Base-by-base conservation (phyloP, 2,113 vertebrate species). In the Telmatochromis brichardi region DNA sequence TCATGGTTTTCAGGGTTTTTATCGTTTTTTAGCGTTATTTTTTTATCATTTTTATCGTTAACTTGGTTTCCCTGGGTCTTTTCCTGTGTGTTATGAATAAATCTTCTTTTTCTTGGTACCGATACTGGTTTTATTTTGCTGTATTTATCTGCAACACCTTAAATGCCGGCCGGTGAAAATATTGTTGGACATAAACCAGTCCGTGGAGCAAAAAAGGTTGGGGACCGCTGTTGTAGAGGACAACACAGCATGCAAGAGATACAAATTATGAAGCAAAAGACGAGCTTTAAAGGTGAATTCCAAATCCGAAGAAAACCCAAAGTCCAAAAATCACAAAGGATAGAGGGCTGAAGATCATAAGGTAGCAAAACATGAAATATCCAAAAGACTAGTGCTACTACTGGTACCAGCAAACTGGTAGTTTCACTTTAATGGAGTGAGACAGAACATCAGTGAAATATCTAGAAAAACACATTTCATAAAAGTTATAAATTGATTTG, bases 11-110 rank as follows among this genome's bases (percentile, higher is more conserved):
- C 15, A 33, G 9, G 15, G 57, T 33, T 60, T 19, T 33, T 33
- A 6, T 2, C 1, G 0, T 2, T 4, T 31, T 28, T 58, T 23
- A 6, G 1, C 1, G 1, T 21, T 51, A 2, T 19, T 54, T 4
- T 4, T 53, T 13, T 2, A 2, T 2, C 5, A 0, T 4, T 60
- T 33, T 33, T 60, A 33, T 1, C 1, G 1, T 60, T 60, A 19
- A 60, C 0, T 63, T 6, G 28, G 58, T 63, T 63, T 33, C 15
- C 28, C 58, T 33, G 28, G 58, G 0, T 19, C 28, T 63, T 63
- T 58, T 33, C 15, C 15, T 0, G 1, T 63, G 28, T 19, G 15
- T 63, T 63, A 63, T 63, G 15, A 33, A 63, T 33, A 63, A 63
- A 63, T 63, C 28, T 33, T 33, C 9, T 60, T 19, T 60, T 33